Evolutionary conservation across 2,888 invertebrate species (phyloP).

Genomic region (Athalia cordata): DNA sequence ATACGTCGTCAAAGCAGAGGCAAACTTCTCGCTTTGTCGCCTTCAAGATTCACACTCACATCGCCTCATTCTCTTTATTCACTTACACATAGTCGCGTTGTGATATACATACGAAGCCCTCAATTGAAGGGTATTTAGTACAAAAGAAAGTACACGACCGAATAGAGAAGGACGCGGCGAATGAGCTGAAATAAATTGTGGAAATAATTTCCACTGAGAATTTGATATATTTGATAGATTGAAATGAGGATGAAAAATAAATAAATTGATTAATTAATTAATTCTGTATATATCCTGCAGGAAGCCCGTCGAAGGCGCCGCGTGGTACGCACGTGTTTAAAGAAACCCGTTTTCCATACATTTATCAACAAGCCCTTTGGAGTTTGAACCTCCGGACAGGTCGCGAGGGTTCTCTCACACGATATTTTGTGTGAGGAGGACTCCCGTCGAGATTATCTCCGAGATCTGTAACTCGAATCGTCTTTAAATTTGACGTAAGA

Average conservation of each 20-base stretch:
- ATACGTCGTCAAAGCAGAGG: neutral
- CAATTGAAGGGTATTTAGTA: too few relatives aligned
- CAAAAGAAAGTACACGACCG: too few relatives aligned
- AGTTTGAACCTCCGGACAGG: conserved; percentile 12
- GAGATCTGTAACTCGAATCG: conserved; percentile 25
- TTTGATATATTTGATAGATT: too few relatives aligned
- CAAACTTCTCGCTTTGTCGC: neutral
- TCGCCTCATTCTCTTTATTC: neutral
- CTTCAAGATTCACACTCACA: neutral
- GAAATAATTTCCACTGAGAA: too few relatives aligned
- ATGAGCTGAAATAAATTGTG: too few relatives aligned
- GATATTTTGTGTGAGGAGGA: neutral
- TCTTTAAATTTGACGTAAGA: too few relatives aligned
- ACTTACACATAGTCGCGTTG: neutral
- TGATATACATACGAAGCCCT: too few relatives aligned
- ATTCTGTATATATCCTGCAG: too few relatives aligned
- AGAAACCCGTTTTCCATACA: neutral
- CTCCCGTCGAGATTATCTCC: conserved; percentile 36
- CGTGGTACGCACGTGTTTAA: conserved; percentile 22
- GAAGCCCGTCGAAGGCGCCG: neutral
- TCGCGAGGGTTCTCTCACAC: too few relatives aligned
- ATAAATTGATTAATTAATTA: too few relatives aligned
- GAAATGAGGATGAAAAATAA: too few relatives aligned
- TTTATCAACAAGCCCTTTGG: conserved; percentile 18
- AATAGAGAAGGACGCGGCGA: too few relatives aligned